Evolutionary conservation across 2,797 vertebrate species (phyloP).

Genomic region (Pempheris klunzingeri): DNA sequence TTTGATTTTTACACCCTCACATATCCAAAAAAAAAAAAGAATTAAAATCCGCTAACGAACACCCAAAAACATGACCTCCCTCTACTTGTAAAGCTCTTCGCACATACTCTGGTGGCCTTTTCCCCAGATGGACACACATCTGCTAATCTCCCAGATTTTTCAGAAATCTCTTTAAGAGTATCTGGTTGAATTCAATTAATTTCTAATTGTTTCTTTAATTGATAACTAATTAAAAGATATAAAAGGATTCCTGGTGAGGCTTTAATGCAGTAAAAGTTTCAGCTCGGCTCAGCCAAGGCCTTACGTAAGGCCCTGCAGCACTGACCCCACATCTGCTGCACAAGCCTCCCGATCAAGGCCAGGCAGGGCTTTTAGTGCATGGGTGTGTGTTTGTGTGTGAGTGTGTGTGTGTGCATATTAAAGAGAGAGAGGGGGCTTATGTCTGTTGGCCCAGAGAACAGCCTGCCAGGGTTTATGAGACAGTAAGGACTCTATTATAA

Average conservation of each 20-base stretch:
- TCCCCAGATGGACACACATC: background rate
- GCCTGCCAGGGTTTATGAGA: constrained; percentile 49
- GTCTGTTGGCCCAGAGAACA: constrained; percentile 41
- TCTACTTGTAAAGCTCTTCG: background rate
- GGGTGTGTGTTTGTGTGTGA: constrained; percentile 31
- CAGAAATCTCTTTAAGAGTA: constrained; percentile 36
- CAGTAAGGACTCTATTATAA: constrained; percentile 50
- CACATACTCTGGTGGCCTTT: background rate
- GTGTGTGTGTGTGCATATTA: constrained; percentile 7
- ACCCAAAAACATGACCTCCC: background rate
- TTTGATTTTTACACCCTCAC: constrained; percentile 29
- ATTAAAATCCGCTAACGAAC: constrained; percentile 36
- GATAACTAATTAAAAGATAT: constrained; percentile 52
- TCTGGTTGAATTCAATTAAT: constrained; percentile 22
- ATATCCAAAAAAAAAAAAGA: constrained; percentile 32
- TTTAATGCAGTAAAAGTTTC: constrained; percentile 52
- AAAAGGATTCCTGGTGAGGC: constrained; percentile 44
- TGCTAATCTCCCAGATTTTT: constrained; percentile 32
- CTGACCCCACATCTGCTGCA: constrained; percentile 73
- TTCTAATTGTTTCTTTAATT: constrained; percentile 38
- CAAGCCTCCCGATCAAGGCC: constrained; percentile 41
- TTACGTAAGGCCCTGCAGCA: constrained; percentile 59
- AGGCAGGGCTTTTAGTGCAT: constrained; percentile 16
- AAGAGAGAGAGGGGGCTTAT: background rate
- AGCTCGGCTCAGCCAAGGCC: constrained; percentile 50